phyloP scores from a whole-genome alignment of 2,888 invertebrate species.

The Parnassius smintheus region DNA sequence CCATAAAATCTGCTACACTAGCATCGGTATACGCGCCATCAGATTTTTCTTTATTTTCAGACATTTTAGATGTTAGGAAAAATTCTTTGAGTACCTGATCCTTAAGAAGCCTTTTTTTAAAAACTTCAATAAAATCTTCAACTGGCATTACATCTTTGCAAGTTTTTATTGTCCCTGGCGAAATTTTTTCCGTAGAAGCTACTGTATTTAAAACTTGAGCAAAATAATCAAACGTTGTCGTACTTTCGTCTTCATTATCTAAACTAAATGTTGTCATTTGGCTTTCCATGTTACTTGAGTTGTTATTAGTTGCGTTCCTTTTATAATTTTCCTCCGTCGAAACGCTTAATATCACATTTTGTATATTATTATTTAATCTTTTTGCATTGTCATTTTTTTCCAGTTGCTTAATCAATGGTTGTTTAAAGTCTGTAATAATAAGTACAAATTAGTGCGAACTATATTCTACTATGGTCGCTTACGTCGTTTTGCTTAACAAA shows the following conservation, averaged over 20 bases:
- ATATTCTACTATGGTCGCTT: too few relatives aligned
- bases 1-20: conserved; percentile 60
- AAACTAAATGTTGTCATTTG: conserved; percentile 1
- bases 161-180: conserved; percentile 37
- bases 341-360: neutral
- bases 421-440: neutral
- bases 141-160: conserved; percentile 58
- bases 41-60: conserved; percentile 32
- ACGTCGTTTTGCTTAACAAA: too few relatives aligned
- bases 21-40: conserved; percentile 53
- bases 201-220: conserved; percentile 52
- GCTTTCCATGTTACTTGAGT: neutral
- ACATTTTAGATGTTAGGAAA: conserved; percentile 43
- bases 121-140: conserved; percentile 61
- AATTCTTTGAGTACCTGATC: conserved; percentile 62
- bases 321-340: neutral
- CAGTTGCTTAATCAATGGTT: neutral
- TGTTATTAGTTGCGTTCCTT: conserved; percentile 7
- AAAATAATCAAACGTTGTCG: conserved; percentile 55
- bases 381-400: neutral
- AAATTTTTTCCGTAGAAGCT: conserved; percentile 37
- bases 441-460: neutral
- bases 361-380: neutral
- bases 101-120: conserved; percentile 61
- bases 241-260: conserved; percentile 36